Conservation (phyloP, 2,113 vertebrate species). For the Lathamus discolor region DNA sequence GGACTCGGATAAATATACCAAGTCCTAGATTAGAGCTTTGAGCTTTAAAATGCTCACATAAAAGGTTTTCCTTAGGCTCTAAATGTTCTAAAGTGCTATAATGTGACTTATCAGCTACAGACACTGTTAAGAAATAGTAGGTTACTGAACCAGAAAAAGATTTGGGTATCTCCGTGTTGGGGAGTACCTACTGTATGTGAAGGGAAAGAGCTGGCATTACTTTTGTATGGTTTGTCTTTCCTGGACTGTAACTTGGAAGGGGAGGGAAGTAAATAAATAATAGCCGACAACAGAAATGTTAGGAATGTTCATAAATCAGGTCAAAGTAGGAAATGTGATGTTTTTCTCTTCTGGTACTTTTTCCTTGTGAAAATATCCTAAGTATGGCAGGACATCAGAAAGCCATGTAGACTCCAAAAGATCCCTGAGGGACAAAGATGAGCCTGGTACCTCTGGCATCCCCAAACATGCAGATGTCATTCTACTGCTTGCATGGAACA, state of each 20-base stretch:
- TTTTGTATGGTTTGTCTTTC: not conserved
- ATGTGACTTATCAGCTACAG: conserved; percentile 54
- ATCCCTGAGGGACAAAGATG: not conserved
- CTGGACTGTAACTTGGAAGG: not conserved
- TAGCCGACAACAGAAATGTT: not conserved
- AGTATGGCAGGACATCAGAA: not conserved
- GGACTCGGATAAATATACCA: conserved; percentile 76
- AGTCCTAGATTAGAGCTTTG: conserved; percentile 74
- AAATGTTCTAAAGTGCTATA: conserved; percentile 63
- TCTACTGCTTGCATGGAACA: not conserved
- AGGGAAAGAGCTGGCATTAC: not conserved
- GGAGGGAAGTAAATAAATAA: not conserved
- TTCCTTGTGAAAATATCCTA: not conserved
- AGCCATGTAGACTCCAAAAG: not conserved
- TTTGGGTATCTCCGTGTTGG: not conserved
- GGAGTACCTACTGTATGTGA: not conserved
- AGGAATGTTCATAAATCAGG: not conserved
- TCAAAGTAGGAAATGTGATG: not conserved
- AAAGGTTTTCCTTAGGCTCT: conserved; percentile 57
- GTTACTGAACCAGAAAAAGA: conserved; percentile 19
- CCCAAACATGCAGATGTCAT: not conserved
- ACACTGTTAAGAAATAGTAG: conserved; percentile 56
- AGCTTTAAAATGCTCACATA: conserved; percentile 74
- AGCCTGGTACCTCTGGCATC: not conserved
- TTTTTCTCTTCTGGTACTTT: not conserved